Conservation (phyloP, 2,113 vertebrate species). For the Daphoenositta chrysoptera region DNA sequence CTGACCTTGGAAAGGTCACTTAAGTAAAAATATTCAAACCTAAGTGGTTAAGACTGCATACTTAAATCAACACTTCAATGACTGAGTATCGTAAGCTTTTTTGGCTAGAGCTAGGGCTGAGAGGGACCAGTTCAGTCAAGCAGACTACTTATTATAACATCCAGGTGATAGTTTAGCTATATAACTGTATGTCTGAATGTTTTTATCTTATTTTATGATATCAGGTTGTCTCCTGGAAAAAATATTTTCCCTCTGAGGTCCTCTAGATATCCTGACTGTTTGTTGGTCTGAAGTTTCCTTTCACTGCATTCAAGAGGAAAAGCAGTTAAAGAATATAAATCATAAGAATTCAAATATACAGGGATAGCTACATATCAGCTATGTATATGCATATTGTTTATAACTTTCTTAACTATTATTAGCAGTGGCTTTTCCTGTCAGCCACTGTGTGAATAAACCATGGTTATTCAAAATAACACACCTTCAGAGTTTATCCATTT, state of each 20-base stretch:
- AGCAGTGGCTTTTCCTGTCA: not conserved
- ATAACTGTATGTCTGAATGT: not conserved
- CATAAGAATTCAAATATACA: not conserved
- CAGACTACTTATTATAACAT: not conserved
- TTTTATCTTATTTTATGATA: not conserved
- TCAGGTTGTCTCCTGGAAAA: not conserved
- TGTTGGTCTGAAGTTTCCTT: not conserved
- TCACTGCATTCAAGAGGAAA: not conserved
- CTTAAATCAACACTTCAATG: not conserved
- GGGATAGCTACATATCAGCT: not conserved
- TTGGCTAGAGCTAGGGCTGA: not conserved
- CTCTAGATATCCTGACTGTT: not conserved
- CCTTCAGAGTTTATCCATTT: not conserved
- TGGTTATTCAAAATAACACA: not conserved
- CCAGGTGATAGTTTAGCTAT: not conserved
- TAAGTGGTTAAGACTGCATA: not conserved
- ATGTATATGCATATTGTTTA: not conserved
- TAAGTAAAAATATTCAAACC: constrained; percentile 6
- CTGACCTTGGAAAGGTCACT: constrained; percentile 20
- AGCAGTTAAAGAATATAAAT: not conserved
- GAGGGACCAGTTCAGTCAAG: not conserved
- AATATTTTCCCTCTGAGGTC: not conserved
- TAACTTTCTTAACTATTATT: not conserved
- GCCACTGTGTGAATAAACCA: not conserved
- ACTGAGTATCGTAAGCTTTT: not conserved